Evolutionary conservation across 2,888 invertebrate species (phyloP).

Genomic region (Tortrix viridana): DNA sequence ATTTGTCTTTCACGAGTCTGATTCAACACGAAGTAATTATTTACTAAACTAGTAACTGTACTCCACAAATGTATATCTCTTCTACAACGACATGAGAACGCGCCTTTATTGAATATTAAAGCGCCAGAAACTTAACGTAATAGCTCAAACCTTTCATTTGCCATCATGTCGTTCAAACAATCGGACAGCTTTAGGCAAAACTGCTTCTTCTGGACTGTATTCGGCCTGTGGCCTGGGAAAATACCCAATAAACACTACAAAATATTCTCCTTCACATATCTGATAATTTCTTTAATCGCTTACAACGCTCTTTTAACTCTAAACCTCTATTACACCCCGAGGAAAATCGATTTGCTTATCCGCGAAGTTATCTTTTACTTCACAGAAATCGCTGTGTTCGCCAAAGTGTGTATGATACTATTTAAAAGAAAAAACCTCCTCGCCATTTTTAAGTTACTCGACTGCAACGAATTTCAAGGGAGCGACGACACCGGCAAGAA

Average conservation of each 20-base stretch:
- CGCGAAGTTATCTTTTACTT: conserved; percentile 60
- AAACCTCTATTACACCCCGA: conserved; percentile 63
- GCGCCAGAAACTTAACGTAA: background rate
- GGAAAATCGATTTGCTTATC: conserved; percentile 60
- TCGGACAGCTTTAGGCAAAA: conserved; percentile 59
- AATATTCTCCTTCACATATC: conserved; percentile 57
- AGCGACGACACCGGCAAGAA: conserved; percentile 50
- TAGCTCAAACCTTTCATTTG: conserved; percentile 6
- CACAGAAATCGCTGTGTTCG: conserved; percentile 46
- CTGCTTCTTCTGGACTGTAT: conserved; percentile 56
- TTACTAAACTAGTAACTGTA: no score
- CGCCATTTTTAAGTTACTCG: conserved; percentile 57
- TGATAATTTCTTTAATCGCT: conserved; percentile 51
- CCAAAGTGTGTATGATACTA: conserved; percentile 62
- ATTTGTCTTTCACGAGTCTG: no score
- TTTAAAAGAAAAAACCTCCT: conserved; percentile 56
- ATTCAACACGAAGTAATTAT: no score
- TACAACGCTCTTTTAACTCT: conserved; percentile 63
- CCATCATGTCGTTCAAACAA: conserved; percentile 42
- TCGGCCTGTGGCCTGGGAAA: conserved; percentile 63
- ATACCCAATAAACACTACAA: conserved; percentile 54
- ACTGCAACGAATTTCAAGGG: conserved; percentile 58
- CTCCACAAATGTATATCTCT: no score
- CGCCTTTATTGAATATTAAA: conserved; percentile 7
- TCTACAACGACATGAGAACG: background rate